Conservation (phyloP, 2,888 invertebrate species). For the Sinopyrophorus schimmeli region DNA sequence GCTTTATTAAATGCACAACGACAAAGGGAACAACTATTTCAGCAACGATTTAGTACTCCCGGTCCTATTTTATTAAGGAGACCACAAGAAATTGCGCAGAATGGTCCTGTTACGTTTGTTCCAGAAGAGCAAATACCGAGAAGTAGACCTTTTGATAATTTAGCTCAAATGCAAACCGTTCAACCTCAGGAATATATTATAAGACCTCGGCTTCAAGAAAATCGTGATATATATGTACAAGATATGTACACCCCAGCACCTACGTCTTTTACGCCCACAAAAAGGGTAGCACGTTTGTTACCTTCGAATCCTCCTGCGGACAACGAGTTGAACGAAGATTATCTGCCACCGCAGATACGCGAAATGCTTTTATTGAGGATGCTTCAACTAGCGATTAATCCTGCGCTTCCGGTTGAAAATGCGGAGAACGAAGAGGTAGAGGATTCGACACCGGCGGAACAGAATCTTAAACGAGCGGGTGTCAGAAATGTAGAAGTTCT, state of each 20-base stretch:
- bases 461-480: constrained; percentile 60
- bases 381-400: constrained; percentile 73
- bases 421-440: constrained; percentile 44
- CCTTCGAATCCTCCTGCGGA: constrained; percentile 31
- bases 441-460: constrained; percentile 55
- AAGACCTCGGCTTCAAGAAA: constrained; percentile 15
- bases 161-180: constrained; percentile 13
- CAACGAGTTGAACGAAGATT: constrained; percentile 59
- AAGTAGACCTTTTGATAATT: not conserved
- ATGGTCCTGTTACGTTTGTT: constrained; percentile 26
- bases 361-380: constrained; percentile 73
- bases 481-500: constrained; percentile 74
- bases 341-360: constrained; percentile 69
- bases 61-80: constrained; percentile 16
- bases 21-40: constrained; percentile 12
- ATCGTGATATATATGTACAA: constrained; percentile 24
- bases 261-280: constrained; percentile 45
- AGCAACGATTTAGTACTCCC: constrained; percentile 4
- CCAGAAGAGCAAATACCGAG: constrained; percentile 16
- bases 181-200: constrained; percentile 32
- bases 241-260: constrained; percentile 21
- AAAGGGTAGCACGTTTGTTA: constrained; percentile 47
- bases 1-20: constrained; percentile 52
- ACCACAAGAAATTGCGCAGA: constrained; percentile 9
- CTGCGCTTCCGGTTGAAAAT: constrained; percentile 55